A percentile compares a stretch with the other conserved stretches of the same genome.
phyloP scores from a whole-genome alignment of 2,797 vertebrate genomes.

The Pangasius mekongensis region DNA sequence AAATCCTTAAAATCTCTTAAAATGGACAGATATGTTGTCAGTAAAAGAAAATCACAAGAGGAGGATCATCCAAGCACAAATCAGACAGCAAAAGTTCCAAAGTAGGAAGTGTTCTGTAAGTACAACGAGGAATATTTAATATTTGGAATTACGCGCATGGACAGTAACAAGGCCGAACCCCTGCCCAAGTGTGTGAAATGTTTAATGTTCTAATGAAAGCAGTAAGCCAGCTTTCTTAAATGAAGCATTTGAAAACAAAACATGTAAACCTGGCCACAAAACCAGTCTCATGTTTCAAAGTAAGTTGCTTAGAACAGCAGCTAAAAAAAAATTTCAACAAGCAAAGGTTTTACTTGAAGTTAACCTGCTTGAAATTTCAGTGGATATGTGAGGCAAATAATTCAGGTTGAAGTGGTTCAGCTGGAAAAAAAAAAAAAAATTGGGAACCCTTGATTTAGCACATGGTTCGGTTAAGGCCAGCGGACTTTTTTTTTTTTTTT shows the following conservation, averaged over 20 bases:
- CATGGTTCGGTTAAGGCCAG: background rate
- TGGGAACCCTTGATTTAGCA: too few species aligned
- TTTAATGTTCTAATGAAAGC: background rate
- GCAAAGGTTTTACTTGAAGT: background rate
- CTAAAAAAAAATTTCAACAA: background rate
- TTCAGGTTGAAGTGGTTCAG: background rate
- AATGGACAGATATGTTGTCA: background rate
- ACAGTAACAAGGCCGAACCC: background rate
- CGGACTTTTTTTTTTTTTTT: background rate
- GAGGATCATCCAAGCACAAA: background rate
- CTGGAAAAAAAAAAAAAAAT: background rate
- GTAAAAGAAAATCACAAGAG: background rate
- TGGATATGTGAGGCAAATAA: constrained; percentile 1
- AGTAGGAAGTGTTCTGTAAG: background rate
- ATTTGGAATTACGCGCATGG: background rate
- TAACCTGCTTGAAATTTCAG: background rate
- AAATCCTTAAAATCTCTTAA: background rate
- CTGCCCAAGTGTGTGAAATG: background rate
- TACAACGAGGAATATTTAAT: background rate
- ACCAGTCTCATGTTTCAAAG: background rate
- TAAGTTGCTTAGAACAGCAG: background rate
- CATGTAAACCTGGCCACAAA: background rate
- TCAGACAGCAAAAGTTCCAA: background rate
- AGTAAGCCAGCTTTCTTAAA: background rate
- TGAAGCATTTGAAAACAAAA: background rate